phyloP scores from a whole-genome alignment of 2,113 vertebrate genomes.

The Campylorhamphus procurvoides region DNA sequence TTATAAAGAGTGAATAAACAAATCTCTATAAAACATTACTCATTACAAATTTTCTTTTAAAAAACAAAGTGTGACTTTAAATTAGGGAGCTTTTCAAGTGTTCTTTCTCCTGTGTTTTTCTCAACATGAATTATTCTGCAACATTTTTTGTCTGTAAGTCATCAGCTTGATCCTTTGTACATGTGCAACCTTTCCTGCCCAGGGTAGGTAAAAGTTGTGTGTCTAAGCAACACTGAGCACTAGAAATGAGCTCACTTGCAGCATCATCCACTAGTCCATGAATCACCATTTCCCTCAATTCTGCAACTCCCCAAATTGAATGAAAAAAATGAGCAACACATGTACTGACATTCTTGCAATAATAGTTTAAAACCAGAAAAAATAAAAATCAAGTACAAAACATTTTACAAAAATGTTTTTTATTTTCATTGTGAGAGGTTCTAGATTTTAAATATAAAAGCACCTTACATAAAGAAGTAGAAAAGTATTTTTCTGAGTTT shows the following conservation, averaged over 20 bases:
- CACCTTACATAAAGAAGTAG: background rate
- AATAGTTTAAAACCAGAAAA: background rate
- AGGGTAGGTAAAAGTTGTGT: background rate
- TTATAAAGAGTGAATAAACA: background rate
- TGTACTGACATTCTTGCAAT: background rate
- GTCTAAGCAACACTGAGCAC: background rate
- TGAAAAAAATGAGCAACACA: background rate
- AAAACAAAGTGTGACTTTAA: background rate
- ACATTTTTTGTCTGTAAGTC: background rate
- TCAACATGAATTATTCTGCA: background rate
- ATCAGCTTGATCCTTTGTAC: background rate
- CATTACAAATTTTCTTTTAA: background rate
- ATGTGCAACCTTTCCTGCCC: background rate
- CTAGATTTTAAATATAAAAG: background rate
- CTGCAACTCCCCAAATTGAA: background rate
- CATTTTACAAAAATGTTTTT: background rate
- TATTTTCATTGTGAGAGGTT: background rate
- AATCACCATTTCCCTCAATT: background rate
- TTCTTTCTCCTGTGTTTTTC: background rate
- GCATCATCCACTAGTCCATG: accelerated
- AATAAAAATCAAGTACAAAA: background rate
- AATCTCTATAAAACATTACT: background rate
- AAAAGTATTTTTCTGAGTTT: background rate
- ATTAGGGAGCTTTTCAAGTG: background rate
- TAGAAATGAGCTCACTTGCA: background rate